These are phyloP conservation scores for Octonoba sinensis DNA, from an alignment of 2,888 invertebrate species.

Conservation along the genomic window DNA sequence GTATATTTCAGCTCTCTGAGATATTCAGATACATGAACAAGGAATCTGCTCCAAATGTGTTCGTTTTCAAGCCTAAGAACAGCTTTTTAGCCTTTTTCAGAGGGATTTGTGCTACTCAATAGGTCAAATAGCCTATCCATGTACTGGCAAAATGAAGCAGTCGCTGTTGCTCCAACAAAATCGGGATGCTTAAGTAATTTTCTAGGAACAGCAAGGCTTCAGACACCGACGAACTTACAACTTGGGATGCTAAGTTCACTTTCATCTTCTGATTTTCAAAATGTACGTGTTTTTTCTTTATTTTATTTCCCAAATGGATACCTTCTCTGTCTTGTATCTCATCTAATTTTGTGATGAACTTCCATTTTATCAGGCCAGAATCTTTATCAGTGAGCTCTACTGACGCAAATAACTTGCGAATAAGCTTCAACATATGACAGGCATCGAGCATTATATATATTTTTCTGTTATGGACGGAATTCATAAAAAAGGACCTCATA, in stretches of 20 bases:
- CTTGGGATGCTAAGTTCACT: too few relatives aligned
- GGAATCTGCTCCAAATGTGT: too few relatives aligned
- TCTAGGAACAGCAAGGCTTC: conserved; percentile 35
- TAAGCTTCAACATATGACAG: neutral
- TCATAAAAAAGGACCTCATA: neutral
- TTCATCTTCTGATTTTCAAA: too few relatives aligned
- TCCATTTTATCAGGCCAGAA: conserved; percentile 57
- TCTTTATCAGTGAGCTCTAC: neutral
- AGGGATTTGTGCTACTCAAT: neutral
- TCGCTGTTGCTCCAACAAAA: too few relatives aligned
- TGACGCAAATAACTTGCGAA: neutral
- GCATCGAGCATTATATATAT: neutral
- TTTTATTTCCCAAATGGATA: too few relatives aligned
- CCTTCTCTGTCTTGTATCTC: too few relatives aligned
- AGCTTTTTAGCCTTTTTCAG: conserved; percentile 21
- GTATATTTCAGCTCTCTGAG: too few relatives aligned
- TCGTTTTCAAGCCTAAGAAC: too few relatives aligned
- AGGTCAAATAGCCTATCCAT: conserved; percentile 17
- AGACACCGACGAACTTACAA: conserved; percentile 59
- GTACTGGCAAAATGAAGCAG: conserved; percentile 20
- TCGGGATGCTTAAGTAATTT: conserved; percentile 18
- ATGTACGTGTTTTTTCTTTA: too few relatives aligned
- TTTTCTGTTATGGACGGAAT: neutral
- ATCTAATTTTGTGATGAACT: too few relatives aligned
- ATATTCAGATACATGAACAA: too few relatives aligned